These are phyloP conservation scores for Callosobruchus maculatus DNA, from an alignment of 2,888 invertebrate species.

Conservation along the genomic window DNA sequence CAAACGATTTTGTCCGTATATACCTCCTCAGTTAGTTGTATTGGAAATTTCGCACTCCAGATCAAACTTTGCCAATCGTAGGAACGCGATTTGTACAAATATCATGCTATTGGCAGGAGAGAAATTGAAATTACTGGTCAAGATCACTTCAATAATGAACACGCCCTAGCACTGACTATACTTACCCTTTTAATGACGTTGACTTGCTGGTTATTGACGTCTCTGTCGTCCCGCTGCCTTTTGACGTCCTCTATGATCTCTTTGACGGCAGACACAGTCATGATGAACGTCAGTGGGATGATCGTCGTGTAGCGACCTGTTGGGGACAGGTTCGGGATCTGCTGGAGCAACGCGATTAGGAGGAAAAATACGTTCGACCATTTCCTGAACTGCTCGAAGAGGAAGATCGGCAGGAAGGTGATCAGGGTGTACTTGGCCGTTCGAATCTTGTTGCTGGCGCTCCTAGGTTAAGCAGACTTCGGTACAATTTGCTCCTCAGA, in stretches of 20 bases:
- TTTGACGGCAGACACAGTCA: slow-evolving; percentile 93
- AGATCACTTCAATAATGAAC: no score
- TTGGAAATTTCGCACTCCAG: no score
- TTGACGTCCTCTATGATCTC: slow-evolving; percentile 98
- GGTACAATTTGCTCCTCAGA: no score
- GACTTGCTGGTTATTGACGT: slow-evolving; percentile 85
- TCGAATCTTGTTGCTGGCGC: not conserved
- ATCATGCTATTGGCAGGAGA: no score
- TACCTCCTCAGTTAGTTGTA: no score
- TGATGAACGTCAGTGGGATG: slow-evolving; percentile 93
- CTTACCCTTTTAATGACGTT: not conserved
- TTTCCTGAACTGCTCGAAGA: slow-evolving; percentile 98
- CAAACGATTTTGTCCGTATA: no score
- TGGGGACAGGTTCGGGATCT: slow-evolving; percentile 99
- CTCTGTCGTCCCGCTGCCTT: slow-evolving; percentile 92
- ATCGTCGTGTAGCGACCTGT: slow-evolving; percentile 97
- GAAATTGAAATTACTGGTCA: no score
- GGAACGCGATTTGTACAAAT: no score
- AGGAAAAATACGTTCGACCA: slow-evolving; percentile 99
- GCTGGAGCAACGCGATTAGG: slow-evolving; percentile 95
- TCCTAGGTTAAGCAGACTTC: no score
- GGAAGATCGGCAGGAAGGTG: slow-evolving; percentile 91
- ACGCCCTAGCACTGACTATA: not conserved
- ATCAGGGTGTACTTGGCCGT: slow-evolving; percentile 52
- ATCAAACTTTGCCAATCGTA: no score